Conservation (phyloP, 1,140 invertebrate genomes). For the Rhysida immarginata region DNA sequence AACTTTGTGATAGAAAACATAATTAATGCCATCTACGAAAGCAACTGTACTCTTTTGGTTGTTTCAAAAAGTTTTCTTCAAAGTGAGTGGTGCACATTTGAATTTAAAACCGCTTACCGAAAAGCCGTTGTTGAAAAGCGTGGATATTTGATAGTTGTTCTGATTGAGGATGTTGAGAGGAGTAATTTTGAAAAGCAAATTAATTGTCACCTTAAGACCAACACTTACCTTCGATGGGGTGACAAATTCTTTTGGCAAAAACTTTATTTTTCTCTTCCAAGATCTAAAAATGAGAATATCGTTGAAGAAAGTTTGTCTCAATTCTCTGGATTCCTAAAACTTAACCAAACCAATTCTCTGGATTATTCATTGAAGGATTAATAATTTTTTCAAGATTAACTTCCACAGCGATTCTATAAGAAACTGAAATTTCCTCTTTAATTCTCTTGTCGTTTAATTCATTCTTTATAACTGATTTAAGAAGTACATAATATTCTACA, state of each 20-base stretch:
- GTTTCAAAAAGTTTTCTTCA: constrained; percentile 9
- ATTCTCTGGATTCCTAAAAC: too few relatives aligned
- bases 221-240: neutral
- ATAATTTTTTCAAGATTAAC: too few relatives aligned
- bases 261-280: neutral
- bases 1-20: constrained; percentile 9
- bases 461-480: too few relatives aligned
- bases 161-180: neutral
- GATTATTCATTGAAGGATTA: too few relatives aligned
- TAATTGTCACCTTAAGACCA: neutral
- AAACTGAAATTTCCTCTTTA: too few relatives aligned
- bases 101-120: constrained; percentile 14
- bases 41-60: constrained; percentile 5
- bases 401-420: too few relatives aligned
- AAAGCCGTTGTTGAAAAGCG: neutral
- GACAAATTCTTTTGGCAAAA: neutral
- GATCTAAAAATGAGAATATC: too few relatives aligned
- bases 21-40: neutral
- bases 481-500: too few relatives aligned
- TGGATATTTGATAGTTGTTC: neutral
- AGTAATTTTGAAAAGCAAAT: neutral
- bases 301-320: too few relatives aligned
- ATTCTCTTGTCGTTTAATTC: too few relatives aligned
- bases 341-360: too few relatives aligned
- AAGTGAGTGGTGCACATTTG: constrained; percentile 13